A percentile compares a stretch with the other conserved stretches of the same genome.
Evolutionary conservation across 2,113 vertebrate genomes (phyloP).

Genomic region (Cranoglanis bouderius): DNA sequence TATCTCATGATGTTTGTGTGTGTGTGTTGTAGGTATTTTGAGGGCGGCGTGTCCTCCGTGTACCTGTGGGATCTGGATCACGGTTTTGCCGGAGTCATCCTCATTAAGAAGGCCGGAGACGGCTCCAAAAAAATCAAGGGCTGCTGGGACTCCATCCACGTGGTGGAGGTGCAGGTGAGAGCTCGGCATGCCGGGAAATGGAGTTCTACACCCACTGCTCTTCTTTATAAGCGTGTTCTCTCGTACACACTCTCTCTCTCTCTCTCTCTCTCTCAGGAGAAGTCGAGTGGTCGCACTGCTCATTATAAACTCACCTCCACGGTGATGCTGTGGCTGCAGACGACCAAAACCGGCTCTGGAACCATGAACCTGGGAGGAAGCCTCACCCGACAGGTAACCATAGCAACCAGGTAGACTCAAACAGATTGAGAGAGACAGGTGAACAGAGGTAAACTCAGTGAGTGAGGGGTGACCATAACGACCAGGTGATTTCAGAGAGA

Average conservation of each 20-base stretch:
- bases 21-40: slow-evolving; percentile 86
- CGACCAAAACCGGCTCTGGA: slow-evolving; percentile 93
- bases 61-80: slow-evolving; percentile 99
- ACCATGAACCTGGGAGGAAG: slow-evolving; percentile 99
- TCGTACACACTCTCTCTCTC: background rate
- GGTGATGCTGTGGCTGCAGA: slow-evolving; percentile 99
- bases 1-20: background rate
- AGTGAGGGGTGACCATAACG: background rate
- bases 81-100: slow-evolving; percentile 97
- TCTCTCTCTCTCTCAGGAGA: slow-evolving; percentile 79
- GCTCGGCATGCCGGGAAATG: background rate
- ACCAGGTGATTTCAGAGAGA: background rate
- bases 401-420: background rate
- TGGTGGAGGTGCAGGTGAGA: slow-evolving; percentile 98
- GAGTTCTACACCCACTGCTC: background rate
- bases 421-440: background rate
- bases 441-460: background rate
- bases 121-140: slow-evolving; percentile 99
- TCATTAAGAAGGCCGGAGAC: slow-evolving; percentile 98
- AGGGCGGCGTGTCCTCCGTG: slow-evolving; percentile 97
- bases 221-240: background rate
- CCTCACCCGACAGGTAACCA: slow-evolving; percentile 92
- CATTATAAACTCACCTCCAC: slow-evolving; percentile 99
- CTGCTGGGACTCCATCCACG: slow-evolving; percentile 99
- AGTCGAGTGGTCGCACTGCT: slow-evolving; percentile 96